Base-by-base conservation (phyloP, 1,140 invertebrate genomes). In the Camponotus pennsylvanicus region DNA sequence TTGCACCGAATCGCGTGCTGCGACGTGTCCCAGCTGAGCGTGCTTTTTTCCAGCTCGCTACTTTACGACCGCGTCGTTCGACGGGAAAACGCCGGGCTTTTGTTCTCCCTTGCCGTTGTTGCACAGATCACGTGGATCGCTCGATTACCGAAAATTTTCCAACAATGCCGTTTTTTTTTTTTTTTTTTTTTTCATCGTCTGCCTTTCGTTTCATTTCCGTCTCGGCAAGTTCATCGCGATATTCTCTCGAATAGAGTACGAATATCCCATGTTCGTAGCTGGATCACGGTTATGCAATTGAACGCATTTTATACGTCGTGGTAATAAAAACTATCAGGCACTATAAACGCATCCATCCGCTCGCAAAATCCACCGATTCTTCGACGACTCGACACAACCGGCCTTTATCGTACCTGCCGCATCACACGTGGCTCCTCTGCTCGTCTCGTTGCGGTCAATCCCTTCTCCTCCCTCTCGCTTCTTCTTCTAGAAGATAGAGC, bases 1-100 rank as follows among this genome's bases (percentile, higher is more conserved):
- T 92, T 92, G 88, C 92, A 92, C 91, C 91, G 92, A 92, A 92
- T 92, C 88, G 88, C 78, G 86, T 80, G 86, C 86, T 59, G 69
- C 88, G 78, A 71, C 85, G 79, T 82, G 90, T 77, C 73, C 66
- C 83, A 80, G 83, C 70, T 57, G 71, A 45, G 59, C 37, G 34
- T 45, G 63, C 77, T 79, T 85, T 90, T 52, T 87, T 89, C 69
- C 75, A 42, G 49, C 73, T 66, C 61, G 61, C 49, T 45, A 37
- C 64, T 67, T 78, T 66, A 64, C 42, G 45, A 27, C 63, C 82
- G 61, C 49, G 57, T 67, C 40, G 40, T 49, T 61, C n/a, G 57
- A 18, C 70, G 32, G 71, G 34, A 66, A 85, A 83, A 83, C 40
- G 32, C 21, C 45, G 42, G 34, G 45, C 66, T 45, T 80, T 80